Base-by-base conservation (phyloP, 2,113 vertebrate genomes). In the Colossoma macropomum region DNA sequence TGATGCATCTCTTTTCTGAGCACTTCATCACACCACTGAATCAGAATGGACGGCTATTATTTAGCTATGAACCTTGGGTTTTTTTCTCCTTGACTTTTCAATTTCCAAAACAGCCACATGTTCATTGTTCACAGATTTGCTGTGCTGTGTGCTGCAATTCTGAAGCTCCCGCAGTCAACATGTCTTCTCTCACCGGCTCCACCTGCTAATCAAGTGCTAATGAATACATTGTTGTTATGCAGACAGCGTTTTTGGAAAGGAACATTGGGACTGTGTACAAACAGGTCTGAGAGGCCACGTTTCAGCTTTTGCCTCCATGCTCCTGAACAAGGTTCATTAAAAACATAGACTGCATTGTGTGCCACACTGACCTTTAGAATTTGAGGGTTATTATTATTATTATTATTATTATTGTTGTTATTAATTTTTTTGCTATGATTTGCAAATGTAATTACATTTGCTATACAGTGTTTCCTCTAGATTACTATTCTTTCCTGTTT, bases 141-240 rank as follows among this genome's bases (percentile, higher is more conserved):
- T 74, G 28, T 17, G 10, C 54, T 48, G 6, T 65, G 56, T 34
- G 12, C 30, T 8, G 15, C 5, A 1, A 34, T 8, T 77, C 54
- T 25, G 41, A 38, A 41, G 21, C 13, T 28, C 23, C 32, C 41
- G 27, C 63, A 56, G 68, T 73, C 70, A 62, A 11, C 45, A 62
- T 76, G 52, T 71, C 16, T 30, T 48, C 38, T 65, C 56, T 41
- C 71, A 50, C 69, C 21, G 50, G n/a, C 19, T 77, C n/a, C 45
- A n/a, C 41, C 10, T 62, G n/a, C 85, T 75, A 86, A 83, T 83
- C 80, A 82, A 75, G 80, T 75, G 75, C 38, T 75, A 86, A 86
- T 75, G 52, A 79, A 74, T 34, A 54, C 69, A 38, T 16, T n/a
- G 74, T 25, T 56, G 75, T 82, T 23, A 74, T 73, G 68, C 75